Conservation (phyloP, 64 coral and sea anemone genomes). For the Stichodactyla mertensii region DNA sequence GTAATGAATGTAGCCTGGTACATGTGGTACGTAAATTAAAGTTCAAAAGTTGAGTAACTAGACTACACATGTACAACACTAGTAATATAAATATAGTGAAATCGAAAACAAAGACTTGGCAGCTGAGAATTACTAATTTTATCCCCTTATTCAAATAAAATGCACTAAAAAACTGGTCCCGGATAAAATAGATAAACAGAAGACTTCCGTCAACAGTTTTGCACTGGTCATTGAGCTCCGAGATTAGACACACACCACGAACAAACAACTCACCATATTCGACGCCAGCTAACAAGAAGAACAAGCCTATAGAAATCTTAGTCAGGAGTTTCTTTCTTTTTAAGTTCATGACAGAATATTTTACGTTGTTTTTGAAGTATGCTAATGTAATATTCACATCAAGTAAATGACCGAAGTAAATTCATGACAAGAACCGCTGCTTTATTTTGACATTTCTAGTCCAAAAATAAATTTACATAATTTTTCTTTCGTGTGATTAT, state of each 20-base stretch:
- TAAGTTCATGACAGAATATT: conserved; percentile 27
- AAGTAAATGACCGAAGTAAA: neutral
- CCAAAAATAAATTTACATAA: neutral
- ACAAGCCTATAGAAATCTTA: conserved; percentile 63
- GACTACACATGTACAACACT: neutral
- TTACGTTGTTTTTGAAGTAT: neutral
- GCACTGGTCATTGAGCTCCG: neutral
- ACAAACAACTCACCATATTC: conserved; percentile 78
- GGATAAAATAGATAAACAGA: neutral
- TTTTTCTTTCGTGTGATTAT: neutral
- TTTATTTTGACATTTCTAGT: neutral
- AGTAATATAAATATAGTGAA: neutral
- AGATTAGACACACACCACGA: neutral
- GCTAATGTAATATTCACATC: neutral
- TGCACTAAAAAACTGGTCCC: neutral
- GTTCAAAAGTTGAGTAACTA: neutral
- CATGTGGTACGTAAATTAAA: no score
- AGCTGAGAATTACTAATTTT: neutral
- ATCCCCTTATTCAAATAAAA: neutral
- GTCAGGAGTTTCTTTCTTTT: conserved; percentile 70
- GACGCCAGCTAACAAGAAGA: conserved; percentile 89
- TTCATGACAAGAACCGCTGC: conserved; percentile 33
- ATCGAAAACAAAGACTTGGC: neutral
- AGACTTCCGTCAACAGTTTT: neutral
- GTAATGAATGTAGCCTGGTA: no score